Evolutionary conservation across 2,888 invertebrate species (phyloP).

Genomic region (Lacanobia oleracea): DNA sequence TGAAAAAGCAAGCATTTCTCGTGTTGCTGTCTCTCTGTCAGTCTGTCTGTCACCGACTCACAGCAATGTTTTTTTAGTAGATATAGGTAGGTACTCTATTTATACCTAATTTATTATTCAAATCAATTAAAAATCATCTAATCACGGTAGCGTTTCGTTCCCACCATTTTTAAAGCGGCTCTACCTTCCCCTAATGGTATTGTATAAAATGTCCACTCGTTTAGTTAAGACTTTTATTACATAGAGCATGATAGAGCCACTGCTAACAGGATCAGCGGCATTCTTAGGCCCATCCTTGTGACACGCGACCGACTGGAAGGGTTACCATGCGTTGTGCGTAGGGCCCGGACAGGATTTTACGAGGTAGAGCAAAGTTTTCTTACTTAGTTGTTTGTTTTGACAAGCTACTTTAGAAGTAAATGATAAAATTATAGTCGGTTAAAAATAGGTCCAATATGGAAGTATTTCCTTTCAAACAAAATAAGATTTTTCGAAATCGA

Average conservation of each 20-base stretch:
- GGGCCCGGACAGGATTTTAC: background rate
- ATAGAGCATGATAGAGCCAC: slow-evolving; percentile 44
- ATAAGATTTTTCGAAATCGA: too few relatives aligned
- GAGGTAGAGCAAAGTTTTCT: background rate
- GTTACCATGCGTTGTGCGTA: slow-evolving; percentile 28
- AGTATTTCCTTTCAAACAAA: too few relatives aligned
- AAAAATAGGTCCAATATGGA: too few relatives aligned
- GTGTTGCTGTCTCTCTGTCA: too few relatives aligned
- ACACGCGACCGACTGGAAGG: slow-evolving; percentile 64
- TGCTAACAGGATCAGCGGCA: slow-evolving; percentile 72
- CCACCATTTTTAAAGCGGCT: background rate
- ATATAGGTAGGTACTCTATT: too few relatives aligned
- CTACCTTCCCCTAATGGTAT: slow-evolving; percentile 8
- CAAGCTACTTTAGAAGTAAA: too few relatives aligned
- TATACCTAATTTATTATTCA: too few relatives aligned
- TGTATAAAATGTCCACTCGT: slow-evolving; percentile 2
- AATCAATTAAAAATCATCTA: background rate
- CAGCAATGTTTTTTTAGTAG: too few relatives aligned
- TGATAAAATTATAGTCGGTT: too few relatives aligned
- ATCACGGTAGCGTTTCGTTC: background rate
- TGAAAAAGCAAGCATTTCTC: too few relatives aligned
- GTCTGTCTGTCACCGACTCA: too few relatives aligned
- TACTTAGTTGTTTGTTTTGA: too few relatives aligned
- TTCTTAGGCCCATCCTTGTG: slow-evolving; percentile 73
- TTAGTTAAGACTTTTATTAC: slow-evolving; percentile 21